Conservation (phyloP, 2,888 invertebrate genomes). For the Priocnemis perturbator region DNA sequence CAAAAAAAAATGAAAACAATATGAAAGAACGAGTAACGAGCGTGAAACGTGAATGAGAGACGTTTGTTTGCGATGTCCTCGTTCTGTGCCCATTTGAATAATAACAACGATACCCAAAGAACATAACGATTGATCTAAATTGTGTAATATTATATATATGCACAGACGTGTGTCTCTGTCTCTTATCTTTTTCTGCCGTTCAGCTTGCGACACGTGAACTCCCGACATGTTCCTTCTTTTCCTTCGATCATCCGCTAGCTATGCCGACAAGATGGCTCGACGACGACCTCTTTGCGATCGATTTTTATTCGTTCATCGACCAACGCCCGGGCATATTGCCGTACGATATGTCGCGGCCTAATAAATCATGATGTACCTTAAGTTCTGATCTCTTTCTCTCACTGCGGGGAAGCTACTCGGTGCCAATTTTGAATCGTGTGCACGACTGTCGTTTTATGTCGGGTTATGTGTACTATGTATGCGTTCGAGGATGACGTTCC, state of each 20-base stretch:
- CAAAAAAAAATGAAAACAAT: slow-evolving; percentile 27
- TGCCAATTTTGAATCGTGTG: too few species aligned
- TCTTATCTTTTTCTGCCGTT: slow-evolving; percentile 4
- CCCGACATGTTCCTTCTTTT: not conserved
- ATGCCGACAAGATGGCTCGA: too few species aligned
- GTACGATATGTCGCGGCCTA: not conserved
- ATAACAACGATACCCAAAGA: slow-evolving; percentile 45
- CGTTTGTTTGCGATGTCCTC: slow-evolving; percentile 40
- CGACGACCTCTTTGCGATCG: not conserved
- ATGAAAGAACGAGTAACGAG: slow-evolving; percentile 18
- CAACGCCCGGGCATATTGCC: too few species aligned
- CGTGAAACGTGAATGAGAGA: slow-evolving; percentile 5
- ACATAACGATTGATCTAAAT: slow-evolving; percentile 34
- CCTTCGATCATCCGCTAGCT: not conserved
- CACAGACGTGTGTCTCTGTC: slow-evolving; percentile 3
- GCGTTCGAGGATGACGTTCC: too few species aligned
- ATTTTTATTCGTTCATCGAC: not conserved
- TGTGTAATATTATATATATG: slow-evolving; percentile 7
- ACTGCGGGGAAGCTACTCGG: not conserved
- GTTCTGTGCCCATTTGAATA: slow-evolving; percentile 52
- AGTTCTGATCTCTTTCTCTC: not conserved
- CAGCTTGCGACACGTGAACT: not conserved
- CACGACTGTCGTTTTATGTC: too few species aligned
- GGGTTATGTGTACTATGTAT: too few species aligned
- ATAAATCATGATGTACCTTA: not conserved